Evolutionary conservation across 2,113 vertebrate species (phyloP).

Genomic region (Nothobranchius kuhntae): DNA sequence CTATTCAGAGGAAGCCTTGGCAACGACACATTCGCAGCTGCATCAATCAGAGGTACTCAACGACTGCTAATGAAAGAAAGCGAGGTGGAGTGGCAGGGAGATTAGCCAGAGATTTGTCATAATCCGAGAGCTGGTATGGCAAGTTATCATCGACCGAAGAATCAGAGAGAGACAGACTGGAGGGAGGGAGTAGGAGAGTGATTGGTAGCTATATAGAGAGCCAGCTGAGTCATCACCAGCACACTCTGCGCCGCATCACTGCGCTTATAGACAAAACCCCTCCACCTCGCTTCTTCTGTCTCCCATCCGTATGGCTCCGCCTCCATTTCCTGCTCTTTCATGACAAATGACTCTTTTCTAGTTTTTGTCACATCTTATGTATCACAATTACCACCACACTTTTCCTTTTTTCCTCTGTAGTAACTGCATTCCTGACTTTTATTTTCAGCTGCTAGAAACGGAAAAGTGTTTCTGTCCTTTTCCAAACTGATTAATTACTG

Average conservation of each 20-base stretch:
- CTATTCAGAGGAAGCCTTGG: slow-evolving; percentile 21
- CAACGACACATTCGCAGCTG: slow-evolving; percentile 28
- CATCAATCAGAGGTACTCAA: slow-evolving; percentile 35
- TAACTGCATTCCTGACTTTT: slow-evolving; percentile 16
- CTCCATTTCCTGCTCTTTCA: slow-evolving; percentile 59
- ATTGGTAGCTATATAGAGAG: slow-evolving; percentile 80
- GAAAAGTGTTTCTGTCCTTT: not conserved
- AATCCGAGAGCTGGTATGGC: slow-evolving; percentile 43
- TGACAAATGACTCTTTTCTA: slow-evolving; percentile 34
- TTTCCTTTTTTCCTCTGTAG: slow-evolving; percentile 28
- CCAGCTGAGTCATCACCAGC: slow-evolving; percentile 81
- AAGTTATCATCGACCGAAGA: slow-evolving; percentile 59
- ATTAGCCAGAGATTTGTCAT: slow-evolving; percentile 50
- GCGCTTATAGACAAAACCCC: slow-evolving; percentile 78
- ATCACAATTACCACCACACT: slow-evolving; percentile 20
- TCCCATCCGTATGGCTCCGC: slow-evolving; percentile 54
- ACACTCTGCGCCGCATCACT: slow-evolving; percentile 81
- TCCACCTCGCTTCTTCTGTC: slow-evolving; percentile 61
- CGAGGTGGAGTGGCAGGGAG: slow-evolving; percentile 29
- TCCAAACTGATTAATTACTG: slow-evolving; percentile 1
- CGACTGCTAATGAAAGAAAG: slow-evolving; percentile 24
- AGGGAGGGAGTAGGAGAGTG: slow-evolving; percentile 42
- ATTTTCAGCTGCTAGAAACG: slow-evolving; percentile 3
- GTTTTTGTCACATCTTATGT: slow-evolving; percentile 16
- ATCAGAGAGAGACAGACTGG: slow-evolving; percentile 31